A percentile compares a stretch with the other conserved stretches of the same genome.
Evolutionary conservation across 2,888 invertebrate species (phyloP).

Genomic region (Galerucella nymphaeae): DNA sequence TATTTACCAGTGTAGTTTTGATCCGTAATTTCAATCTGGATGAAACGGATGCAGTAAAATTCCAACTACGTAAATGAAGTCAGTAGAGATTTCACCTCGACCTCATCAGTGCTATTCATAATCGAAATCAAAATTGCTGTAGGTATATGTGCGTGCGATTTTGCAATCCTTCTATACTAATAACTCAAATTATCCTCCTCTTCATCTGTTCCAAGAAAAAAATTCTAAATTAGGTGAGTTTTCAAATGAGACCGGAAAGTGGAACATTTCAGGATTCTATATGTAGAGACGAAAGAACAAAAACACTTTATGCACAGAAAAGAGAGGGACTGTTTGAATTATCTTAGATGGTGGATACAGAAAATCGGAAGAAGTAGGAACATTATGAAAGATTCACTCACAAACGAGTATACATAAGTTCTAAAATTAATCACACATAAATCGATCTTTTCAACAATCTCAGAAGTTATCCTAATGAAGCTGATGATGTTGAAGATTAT

Average conservation of each 20-base stretch:
- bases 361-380: no score
- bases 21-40: neutral
- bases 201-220: neutral
- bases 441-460: no score
- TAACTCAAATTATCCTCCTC: slow-evolving; percentile 1
- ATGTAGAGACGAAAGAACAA: neutral
- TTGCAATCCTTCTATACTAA: slow-evolving; percentile 6
- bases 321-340: no score
- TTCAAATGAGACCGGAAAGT: neutral
- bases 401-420: no score
- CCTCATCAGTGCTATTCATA: slow-evolving; percentile 12
- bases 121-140: slow-evolving; percentile 5
- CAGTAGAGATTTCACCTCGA: slow-evolving; percentile 1
- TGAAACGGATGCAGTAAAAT: neutral
- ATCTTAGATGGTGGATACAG: no score
- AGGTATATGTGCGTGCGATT: neutral
- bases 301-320: no score
- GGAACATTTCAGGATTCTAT: neutral
- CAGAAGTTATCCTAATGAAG: no score
- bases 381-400: no score
- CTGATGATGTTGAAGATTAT: no score
- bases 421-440: no score
- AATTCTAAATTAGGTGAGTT: neutral
- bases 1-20: slow-evolving; percentile 7
- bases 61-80: neutral